phyloP scores from a whole-genome alignment of 2,888 invertebrate species.

The Bugulina stolonifera region DNA sequence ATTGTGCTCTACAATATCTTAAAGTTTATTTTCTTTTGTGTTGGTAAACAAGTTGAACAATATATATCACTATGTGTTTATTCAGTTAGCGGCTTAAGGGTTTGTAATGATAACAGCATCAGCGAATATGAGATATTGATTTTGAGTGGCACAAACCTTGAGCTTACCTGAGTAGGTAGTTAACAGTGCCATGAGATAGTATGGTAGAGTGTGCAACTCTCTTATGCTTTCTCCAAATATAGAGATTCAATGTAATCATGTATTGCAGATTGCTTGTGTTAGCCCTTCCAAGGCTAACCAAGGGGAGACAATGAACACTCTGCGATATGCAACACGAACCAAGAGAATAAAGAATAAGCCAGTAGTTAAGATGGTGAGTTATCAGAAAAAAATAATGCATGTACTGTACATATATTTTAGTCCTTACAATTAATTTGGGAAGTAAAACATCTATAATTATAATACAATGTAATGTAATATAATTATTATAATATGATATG shows the following conservation, averaged over 20 bases:
- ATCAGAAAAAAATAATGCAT: background rate
- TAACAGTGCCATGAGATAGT: no score
- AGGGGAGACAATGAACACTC: constrained; percentile 80
- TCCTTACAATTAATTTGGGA: background rate
- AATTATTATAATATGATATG: background rate
- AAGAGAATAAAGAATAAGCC: constrained; percentile 89
- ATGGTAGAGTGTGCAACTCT: no score
- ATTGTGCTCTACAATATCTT: no score
- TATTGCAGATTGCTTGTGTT: constrained; percentile 81
- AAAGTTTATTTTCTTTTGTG: no score
- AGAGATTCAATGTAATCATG: background rate
- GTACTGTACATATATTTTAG: background rate
- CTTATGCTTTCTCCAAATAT: no score
- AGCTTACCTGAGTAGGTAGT: no score
- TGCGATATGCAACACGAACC: constrained; percentile 84
- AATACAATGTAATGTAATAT: background rate
- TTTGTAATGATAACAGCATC: no score
- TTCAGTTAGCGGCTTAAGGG: no score
- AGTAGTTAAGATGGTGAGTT: constrained; percentile 79
- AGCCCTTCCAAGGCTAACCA: constrained; percentile 81
- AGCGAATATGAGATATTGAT: no score
- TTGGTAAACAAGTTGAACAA: no score
- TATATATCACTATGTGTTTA: no score
- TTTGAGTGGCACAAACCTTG: no score
- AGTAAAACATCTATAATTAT: background rate